These are phyloP conservation scores for Falco punctatus DNA, from an alignment of 2,113 vertebrate species.

Conservation along the genomic window DNA sequence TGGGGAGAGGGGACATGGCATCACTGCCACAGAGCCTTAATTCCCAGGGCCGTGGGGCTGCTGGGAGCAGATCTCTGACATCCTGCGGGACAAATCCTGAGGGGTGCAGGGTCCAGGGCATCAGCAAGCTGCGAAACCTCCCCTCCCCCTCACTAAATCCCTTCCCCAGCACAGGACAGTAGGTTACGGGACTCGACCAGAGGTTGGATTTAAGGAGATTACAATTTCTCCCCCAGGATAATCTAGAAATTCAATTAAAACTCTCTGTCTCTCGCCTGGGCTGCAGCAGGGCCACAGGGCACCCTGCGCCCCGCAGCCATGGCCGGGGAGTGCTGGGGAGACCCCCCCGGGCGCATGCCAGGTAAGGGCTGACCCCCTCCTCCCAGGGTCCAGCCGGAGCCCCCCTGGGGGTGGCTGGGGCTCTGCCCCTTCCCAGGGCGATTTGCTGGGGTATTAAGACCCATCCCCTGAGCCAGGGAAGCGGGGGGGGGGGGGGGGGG, in stretches of 20 bases:
- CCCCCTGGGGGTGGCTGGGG: background rate
- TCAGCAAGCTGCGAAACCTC: background rate
- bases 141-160: slow-evolving; percentile 65
- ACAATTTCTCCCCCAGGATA: slow-evolving; percentile 65
- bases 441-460: background rate
- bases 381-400: fast-evolving
- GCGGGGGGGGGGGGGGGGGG: background rate
- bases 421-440: background rate
- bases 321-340: background rate
- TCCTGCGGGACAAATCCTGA: background rate
- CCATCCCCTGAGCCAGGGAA: background rate
- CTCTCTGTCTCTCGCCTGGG: slow-evolving; percentile 38
- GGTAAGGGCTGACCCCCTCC: slow-evolving; percentile 44
- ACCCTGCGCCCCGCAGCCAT: slow-evolving; percentile 52
- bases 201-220: slow-evolving; percentile 72
- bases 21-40: background rate
- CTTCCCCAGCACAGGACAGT: slow-evolving; percentile 44
- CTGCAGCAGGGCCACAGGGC: slow-evolving; percentile 56
- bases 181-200: slow-evolving; percentile 61
- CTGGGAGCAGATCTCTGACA: background rate
- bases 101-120: fast-evolving
- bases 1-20: background rate
- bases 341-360: background rate
- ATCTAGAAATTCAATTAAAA: slow-evolving; percentile 73
- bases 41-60: fast-evolving